These are phyloP conservation scores for Rhabdomys pumilio DNA, from an alignment of 2,797 vertebrate species.

Conservation along the genomic window DNA sequence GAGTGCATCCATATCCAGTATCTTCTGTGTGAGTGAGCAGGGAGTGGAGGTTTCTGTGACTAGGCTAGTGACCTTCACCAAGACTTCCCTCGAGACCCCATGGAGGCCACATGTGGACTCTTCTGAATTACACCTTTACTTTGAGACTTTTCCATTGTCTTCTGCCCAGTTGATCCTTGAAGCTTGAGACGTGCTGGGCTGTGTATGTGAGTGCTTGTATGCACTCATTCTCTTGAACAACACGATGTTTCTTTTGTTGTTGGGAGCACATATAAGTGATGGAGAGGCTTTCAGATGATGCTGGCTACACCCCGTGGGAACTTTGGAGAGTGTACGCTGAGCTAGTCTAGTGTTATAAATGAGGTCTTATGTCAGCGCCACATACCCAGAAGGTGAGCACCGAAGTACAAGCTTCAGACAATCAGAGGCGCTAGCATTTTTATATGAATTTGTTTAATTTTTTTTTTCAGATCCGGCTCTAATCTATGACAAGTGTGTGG, in stretches of 20 bases:
- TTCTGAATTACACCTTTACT: slow-evolving; percentile 21
- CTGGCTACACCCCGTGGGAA: neutral
- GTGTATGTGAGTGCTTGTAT: neutral
- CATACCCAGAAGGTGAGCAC: neutral
- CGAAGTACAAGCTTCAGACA: slow-evolving; percentile 55
- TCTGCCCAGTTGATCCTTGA: slow-evolving; percentile 12
- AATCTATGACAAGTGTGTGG: slow-evolving; percentile 96
- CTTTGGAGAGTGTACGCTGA: neutral
- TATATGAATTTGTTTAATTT: neutral
- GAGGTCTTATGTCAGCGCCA: slow-evolving; percentile 18
- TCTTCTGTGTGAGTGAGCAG: neutral
- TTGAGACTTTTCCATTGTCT: slow-evolving; percentile 44
- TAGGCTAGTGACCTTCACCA: neutral
- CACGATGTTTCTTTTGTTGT: neutral
- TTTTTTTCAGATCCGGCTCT: slow-evolving; percentile 94
- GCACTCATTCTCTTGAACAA: neutral
- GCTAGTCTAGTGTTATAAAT: slow-evolving; percentile 1
- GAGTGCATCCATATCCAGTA: slow-evolving; percentile 86
- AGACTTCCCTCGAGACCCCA: slow-evolving; percentile 38
- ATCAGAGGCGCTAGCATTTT: slow-evolving; percentile 14
- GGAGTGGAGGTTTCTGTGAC: neutral
- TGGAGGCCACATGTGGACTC: neutral
- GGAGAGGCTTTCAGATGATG: neutral
- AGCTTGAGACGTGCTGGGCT: neutral
- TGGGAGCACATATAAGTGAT: slow-evolving; percentile 48